Evolutionary conservation across 1,140 invertebrate species (phyloP).

Genomic region (Bombyx mori): ASM3026992v2 NC_085112.1:6412001-6412500

Average conservation of each 20-base stretch:
- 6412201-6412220: no score
- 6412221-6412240: neutral
- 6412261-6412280: slow-evolving; percentile 12
- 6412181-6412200: no score
- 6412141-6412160: no score
- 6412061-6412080: no score
- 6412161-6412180: no score
- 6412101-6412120: no score
- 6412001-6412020: no score
- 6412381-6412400: slow-evolving; percentile 47
- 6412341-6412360: slow-evolving; percentile 54
- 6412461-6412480: slow-evolving; percentile 11
- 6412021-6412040: no score
- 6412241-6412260: neutral
- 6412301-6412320: slow-evolving; percentile 21
- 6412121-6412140: no score
- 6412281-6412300: slow-evolving; percentile 22
- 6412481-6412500: slow-evolving; percentile 4
- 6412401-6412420: slow-evolving; percentile 55
- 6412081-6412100: no score
- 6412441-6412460: slow-evolving; percentile 5
- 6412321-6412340: slow-evolving; percentile 37
- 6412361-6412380: slow-evolving; percentile 57
- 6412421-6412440: slow-evolving; percentile 29
- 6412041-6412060: no score